Evolutionary conservation across 1,140 invertebrate species (phyloP), one percentile per base, ranked within the genome.

Genomic region (Drosophila mojavensis): DNA sequence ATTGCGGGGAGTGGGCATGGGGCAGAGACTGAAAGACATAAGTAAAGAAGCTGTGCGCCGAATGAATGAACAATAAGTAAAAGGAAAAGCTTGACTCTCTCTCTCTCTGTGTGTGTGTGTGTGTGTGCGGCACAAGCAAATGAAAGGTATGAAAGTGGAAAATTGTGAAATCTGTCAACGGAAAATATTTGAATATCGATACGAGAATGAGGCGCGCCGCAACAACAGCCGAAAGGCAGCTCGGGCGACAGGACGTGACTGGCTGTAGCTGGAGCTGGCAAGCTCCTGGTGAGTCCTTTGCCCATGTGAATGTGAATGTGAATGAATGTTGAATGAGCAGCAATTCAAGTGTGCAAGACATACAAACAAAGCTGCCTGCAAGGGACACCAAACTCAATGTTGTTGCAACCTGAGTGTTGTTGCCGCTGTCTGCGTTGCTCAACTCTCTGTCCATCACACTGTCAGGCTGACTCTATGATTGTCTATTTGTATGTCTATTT

Each of bases 131-230:
- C 56, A 43, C 36, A 74, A 65, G 72, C 43, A 50, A 71, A 67
- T 6, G 36, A 81, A 82, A 78, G 80, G 75, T 83, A 83, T 81
- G 64, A 75, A 81, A 81, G 80, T 81, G 78, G 75, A 82, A 82
- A 82, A 82, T 82, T 82, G 78, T 81, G 66, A 82, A 82, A 82
- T 82, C 80, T 82, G 80, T 81, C 80, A 82, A 81, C 79, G 75
- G 63, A 82, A 82, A 81, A 82, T 82, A 82, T 82, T 82, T 82
- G 80, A 82, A 81, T 82, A 81, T 81, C 80, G 80, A 67, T 43
- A 76, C 51, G 45, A 72, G 58, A 43, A 45, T 43, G 47, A 66
- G 54, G 33, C 33, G 58, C 15, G 30, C 51, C 59, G 26, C 58
- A 53, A 53, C 24, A 53, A 30, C 50, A 53, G 24, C 39, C 3